Conservation (phyloP, 2,797 vertebrate genomes). For the Streptopelia turtur region DNA sequence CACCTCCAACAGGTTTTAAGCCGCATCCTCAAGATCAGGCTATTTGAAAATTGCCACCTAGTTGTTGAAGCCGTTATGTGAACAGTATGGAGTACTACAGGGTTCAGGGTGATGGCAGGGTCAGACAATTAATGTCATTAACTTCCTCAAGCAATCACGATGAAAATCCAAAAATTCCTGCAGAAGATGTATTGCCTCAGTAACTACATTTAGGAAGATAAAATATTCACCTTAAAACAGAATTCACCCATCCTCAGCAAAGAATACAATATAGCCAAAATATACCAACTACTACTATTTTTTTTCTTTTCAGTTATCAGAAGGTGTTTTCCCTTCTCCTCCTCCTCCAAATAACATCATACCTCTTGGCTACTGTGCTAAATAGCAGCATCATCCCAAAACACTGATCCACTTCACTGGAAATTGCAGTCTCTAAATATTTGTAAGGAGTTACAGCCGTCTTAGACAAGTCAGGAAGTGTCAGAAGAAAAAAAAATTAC, state of each 20-base stretch:
- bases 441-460: neutral
- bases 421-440: neutral
- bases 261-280: neutral
- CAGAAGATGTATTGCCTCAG: neutral
- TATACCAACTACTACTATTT: neutral
- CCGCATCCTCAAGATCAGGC: neutral
- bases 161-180: neutral
- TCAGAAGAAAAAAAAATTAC: neutral
- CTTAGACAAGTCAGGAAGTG: neutral
- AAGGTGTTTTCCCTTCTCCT: neutral
- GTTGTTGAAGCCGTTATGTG: neutral
- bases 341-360: neutral
- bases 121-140: neutral
- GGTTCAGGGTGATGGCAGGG: neutral
- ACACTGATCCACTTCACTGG: neutral
- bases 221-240: neutral
- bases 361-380: neutral
- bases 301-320: neutral
- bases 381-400: neutral
- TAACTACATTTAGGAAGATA: neutral
- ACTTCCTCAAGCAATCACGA: neutral
- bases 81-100: neutral
- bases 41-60: neutral
- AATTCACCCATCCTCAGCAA: neutral
- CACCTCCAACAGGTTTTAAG: neutral